A percentile compares a stretch with the other conserved stretches of the same genome.
Evolutionary conservation across 2,888 invertebrate genomes (phyloP).

Genomic region (Autographa pulchrina): DNA sequence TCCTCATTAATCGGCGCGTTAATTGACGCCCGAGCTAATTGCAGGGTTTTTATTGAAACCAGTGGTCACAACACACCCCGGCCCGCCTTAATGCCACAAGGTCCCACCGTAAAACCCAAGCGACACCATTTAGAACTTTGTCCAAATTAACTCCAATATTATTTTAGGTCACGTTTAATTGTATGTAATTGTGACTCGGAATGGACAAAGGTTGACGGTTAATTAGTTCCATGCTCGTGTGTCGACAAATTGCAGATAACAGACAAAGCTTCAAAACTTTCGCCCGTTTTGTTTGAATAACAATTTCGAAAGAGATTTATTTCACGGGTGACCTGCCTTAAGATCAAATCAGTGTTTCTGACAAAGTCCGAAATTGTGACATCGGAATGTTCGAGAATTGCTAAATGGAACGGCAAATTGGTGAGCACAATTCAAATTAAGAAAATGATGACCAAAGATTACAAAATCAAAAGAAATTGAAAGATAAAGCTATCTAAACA

Average conservation of each 20-base stretch:
- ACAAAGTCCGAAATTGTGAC: constrained; percentile 45
- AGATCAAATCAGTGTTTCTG: constrained; percentile 49
- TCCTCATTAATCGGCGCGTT: constrained; percentile 56
- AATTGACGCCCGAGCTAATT: constrained; percentile 57
- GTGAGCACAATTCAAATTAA: constrained; percentile 35
- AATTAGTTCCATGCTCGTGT: constrained; percentile 55
- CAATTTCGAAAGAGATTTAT: constrained; percentile 36
- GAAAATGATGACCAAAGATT: constrained; percentile 46
- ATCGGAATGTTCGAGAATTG: constrained; percentile 45
- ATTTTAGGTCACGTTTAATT: constrained; percentile 72
- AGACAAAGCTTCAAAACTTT: constrained; percentile 34
- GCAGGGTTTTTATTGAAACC: constrained; percentile 60
- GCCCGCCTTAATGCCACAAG: constrained; percentile 38
- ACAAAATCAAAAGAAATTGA: constrained; percentile 46
- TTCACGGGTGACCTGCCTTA: constrained; percentile 40
- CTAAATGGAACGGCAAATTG: constrained; percentile 49
- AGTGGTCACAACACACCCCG: constrained; percentile 41
- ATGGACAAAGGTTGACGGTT: constrained; percentile 64
- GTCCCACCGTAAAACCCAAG: constrained; percentile 56
- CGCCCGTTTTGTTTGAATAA: constrained; percentile 45
- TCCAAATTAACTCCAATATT: constrained; percentile 70
- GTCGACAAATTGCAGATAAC: constrained; percentile 49
- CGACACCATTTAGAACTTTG: constrained; percentile 63
- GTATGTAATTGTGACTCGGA: constrained; percentile 66
- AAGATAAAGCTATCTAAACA: constrained; percentile 45